A percentile compares a stretch with the other conserved stretches of the same genome.
phyloP scores from a whole-genome alignment of 1,140 invertebrate species.

The Lithobius niger region DNA sequence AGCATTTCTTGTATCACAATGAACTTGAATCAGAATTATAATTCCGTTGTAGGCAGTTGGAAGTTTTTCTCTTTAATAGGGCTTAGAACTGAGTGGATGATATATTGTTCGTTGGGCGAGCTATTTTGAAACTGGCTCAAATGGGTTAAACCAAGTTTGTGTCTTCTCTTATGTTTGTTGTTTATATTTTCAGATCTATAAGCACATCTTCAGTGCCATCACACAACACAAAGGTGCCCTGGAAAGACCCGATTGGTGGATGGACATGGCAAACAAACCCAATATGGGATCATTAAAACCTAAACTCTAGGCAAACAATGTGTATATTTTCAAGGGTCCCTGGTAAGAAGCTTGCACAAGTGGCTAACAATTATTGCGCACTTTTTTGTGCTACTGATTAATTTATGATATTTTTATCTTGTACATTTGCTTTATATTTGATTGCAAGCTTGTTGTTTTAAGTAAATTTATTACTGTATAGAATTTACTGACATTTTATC shows the following conservation, averaged over 20 bases:
- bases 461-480: no score
- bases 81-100: not conserved
- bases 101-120: not conserved
- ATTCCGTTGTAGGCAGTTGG: not conserved
- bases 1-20: not conserved
- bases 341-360: no score
- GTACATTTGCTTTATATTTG: no score
- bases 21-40: not conserved
- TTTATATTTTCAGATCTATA: slow-evolving; percentile 30
- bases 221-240: slow-evolving; percentile 52
- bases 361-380: no score
- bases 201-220: slow-evolving; percentile 62
- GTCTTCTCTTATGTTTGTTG: slow-evolving; percentile 4
- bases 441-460: no score
- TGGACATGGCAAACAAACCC: slow-evolving; percentile 41
- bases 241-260: slow-evolving; percentile 63
- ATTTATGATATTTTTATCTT: no score
- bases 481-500: no score
- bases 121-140: not conserved
- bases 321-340: no score
- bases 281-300: not conserved
- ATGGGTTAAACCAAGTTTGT: not conserved
- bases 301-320: not conserved
- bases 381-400: no score
- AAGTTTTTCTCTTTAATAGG: not conserved